phyloP scores from a whole-genome alignment of 2,113 vertebrate species.

The Phalacrocorax carbo region DNA sequence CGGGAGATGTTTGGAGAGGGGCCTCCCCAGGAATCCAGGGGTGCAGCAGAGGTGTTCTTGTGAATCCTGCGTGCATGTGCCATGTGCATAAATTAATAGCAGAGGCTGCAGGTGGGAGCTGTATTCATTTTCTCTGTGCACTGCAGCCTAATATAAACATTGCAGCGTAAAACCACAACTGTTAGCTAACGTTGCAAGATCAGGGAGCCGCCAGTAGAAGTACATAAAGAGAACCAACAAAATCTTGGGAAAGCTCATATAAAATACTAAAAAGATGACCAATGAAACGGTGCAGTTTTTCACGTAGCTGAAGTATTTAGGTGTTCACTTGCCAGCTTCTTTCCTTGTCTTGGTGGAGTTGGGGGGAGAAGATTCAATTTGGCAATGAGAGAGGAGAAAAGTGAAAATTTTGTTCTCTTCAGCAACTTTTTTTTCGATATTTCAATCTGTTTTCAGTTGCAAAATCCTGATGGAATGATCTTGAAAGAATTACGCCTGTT shows the following conservation, averaged over 20 bases:
- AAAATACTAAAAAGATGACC: neutral
- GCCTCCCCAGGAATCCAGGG: neutral
- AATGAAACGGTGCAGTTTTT: neutral
- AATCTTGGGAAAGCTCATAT: neutral
- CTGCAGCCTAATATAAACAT: slow-evolving; percentile 39
- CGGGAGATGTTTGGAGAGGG: slow-evolving; percentile 9
- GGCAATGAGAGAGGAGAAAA: slow-evolving; percentile 35
- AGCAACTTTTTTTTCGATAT: slow-evolving; percentile 43
- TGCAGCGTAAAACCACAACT: slow-evolving; percentile 43
- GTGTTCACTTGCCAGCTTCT: neutral
- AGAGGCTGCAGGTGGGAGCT: slow-evolving; percentile 24
- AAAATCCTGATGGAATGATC: slow-evolving; percentile 64
- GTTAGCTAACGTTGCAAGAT: slow-evolving; percentile 35
- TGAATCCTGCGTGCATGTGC: neutral
- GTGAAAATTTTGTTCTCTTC: slow-evolving; percentile 63
- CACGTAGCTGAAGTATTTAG: neutral
- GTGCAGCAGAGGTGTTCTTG: neutral
- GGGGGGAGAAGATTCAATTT: neutral
- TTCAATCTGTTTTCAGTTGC: slow-evolving; percentile 67
- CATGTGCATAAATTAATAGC: neutral
- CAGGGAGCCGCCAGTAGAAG: slow-evolving; percentile 9
- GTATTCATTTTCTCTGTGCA: slow-evolving; percentile 23
- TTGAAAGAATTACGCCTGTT: slow-evolving; percentile 73
- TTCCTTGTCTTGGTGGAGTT: neutral
- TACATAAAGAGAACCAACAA: neutral